These are phyloP conservation scores for Ethmia dodecea DNA, from an alignment of 2,888 invertebrate genomes.

Conservation along the genomic window DNA sequence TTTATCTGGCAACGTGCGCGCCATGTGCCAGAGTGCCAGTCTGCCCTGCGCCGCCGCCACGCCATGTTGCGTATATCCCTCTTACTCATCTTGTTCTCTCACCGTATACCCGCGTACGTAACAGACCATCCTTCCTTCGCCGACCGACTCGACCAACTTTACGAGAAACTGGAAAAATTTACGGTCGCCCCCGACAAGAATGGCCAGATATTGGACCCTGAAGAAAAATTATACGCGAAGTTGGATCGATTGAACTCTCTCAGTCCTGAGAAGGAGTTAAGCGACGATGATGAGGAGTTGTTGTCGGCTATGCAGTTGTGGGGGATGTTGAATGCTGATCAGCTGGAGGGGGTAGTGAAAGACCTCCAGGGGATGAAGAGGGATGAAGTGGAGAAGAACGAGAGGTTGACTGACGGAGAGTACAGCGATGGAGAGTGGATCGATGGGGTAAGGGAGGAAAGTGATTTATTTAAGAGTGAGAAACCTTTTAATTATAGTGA, in stretches of 20 bases:
- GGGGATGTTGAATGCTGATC: slow-evolving; percentile 47
- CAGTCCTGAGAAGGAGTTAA: slow-evolving; percentile 33
- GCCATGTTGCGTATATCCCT: slow-evolving; percentile 50
- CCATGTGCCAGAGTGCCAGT: slow-evolving; percentile 24
- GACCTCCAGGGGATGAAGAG: slow-evolving; percentile 48
- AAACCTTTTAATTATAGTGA: too few relatives aligned
- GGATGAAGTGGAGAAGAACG: slow-evolving; percentile 32
- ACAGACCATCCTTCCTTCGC: slow-evolving; percentile 49
- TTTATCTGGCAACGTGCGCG: slow-evolving; percentile 15
- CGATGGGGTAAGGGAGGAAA: slow-evolving; percentile 50
- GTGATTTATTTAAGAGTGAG: too few relatives aligned
- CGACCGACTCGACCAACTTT: slow-evolving; percentile 45
- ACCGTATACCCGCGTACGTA: slow-evolving; percentile 46
- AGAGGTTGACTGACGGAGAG: slow-evolving; percentile 36
- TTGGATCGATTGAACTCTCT: slow-evolving; percentile 51
- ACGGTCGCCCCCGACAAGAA: slow-evolving; percentile 29
- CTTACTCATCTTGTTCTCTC: slow-evolving; percentile 40
- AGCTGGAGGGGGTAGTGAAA: slow-evolving; percentile 47
- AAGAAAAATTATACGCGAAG: slow-evolving; percentile 46
- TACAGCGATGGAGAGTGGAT: slow-evolving; percentile 53
- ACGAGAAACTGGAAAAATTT: slow-evolving; percentile 53
- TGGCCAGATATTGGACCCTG: slow-evolving; percentile 20
- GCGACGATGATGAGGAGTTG: slow-evolving; percentile 57
- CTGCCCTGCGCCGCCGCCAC: slow-evolving; percentile 38
- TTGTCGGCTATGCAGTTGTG: slow-evolving; percentile 51